phyloP scores from a whole-genome alignment of 2,113 vertebrate species.

The Phrynosoma blainvillii region DNA sequence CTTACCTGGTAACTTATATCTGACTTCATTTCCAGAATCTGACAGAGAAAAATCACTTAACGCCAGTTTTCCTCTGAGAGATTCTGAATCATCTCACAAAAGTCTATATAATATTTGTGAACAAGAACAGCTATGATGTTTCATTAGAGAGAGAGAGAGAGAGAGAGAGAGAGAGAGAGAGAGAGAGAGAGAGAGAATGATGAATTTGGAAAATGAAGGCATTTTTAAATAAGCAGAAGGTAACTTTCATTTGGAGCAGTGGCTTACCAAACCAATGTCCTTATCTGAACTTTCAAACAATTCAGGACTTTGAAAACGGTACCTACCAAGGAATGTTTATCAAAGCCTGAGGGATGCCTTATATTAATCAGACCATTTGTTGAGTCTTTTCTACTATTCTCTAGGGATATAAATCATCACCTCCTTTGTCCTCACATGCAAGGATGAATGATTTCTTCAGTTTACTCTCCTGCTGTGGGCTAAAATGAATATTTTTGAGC shows the following conservation, averaged over 20 bases:
- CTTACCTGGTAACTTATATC: not conserved
- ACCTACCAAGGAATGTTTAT: not conserved
- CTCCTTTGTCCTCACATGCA: no score
- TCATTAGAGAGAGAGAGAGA: not conserved
- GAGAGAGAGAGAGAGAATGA: fast-evolving
- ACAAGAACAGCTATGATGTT: not conserved
- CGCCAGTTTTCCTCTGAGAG: not conserved
- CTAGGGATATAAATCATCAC: no score
- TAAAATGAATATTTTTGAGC: no score
- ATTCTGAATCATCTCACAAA: not conserved
- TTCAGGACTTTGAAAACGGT: constrained; percentile 43
- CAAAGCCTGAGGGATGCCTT: no score
- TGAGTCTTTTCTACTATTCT: no score
- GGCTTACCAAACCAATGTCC: constrained; percentile 15
- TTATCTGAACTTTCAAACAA: constrained; percentile 19
- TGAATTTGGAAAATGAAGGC: constrained; percentile 24
- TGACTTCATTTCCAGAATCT: not conserved
- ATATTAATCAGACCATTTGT: no score
- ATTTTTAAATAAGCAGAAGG: not conserved
- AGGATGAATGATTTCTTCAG: no score
- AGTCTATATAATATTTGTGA: not conserved
- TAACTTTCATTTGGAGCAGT: not conserved
- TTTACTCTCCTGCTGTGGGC: no score
- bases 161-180: no score
- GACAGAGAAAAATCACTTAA: not conserved